Conservation (phyloP, 2,797 vertebrate species). For the Oreochromis mossambicus region DNA sequence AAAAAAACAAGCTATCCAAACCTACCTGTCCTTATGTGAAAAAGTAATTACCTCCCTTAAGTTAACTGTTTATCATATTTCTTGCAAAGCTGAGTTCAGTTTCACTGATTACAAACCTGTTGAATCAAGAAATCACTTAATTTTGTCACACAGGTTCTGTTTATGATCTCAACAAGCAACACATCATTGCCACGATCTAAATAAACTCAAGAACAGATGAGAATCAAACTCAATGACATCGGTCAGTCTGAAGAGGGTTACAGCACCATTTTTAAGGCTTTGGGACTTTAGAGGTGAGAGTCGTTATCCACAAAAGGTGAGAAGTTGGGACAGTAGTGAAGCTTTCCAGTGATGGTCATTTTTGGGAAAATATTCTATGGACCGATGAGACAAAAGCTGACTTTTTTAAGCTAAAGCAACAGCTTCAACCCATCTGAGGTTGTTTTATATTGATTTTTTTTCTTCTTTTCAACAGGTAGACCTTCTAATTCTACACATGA, state of each 20-base stretch:
- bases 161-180: not conserved
- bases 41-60: not conserved
- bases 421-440: not conserved
- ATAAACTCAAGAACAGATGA: not conserved
- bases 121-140: not conserved
- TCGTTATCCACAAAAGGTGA: not conserved
- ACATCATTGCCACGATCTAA: not conserved
- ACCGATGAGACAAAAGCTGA: not conserved
- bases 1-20: not conserved
- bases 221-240: not conserved
- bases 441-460: not conserved
- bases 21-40: not conserved
- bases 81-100: not conserved
- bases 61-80: not conserved
- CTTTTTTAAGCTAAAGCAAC: not conserved
- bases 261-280: not conserved
- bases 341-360: not conserved
- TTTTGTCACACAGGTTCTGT: not conserved
- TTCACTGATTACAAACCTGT: not conserved
- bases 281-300: not conserved
- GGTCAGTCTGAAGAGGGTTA: not conserved
- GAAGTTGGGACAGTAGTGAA: not conserved
- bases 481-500: not conserved
- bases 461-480: not conserved
- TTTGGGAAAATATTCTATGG: not conserved